A percentile compares a stretch with the other conserved stretches of the same genome.
Conservation (phyloP, 2,113 vertebrate genomes). For the Athene cunicularia region DNA sequence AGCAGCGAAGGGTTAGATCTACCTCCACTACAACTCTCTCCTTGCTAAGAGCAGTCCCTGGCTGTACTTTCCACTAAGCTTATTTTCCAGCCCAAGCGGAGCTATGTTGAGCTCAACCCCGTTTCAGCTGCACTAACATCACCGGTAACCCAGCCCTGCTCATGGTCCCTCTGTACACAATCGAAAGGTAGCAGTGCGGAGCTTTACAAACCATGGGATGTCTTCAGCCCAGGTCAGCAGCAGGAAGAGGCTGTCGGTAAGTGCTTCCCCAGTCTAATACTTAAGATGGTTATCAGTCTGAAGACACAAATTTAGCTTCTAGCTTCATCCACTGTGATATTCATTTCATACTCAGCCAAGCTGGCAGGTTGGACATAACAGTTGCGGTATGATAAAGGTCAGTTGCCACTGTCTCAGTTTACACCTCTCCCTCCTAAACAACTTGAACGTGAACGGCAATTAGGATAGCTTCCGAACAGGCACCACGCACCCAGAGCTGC, state of each 20-base stretch:
- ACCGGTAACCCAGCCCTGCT: not conserved
- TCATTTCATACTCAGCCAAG: constrained; percentile 65
- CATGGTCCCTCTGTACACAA: not conserved
- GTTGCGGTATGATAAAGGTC: constrained; percentile 48
- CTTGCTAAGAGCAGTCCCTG: not conserved
- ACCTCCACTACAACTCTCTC: not conserved
- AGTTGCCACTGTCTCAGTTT: not conserved
- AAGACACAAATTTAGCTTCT: constrained; percentile 86
- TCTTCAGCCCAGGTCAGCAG: constrained; percentile 24
- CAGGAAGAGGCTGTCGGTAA: constrained; percentile 67
- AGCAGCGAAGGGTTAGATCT: not conserved
- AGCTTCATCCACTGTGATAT: constrained; percentile 72
- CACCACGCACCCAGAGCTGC: no score
- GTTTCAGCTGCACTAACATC: rapidly evolving
- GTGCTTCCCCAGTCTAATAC: constrained; percentile 67
- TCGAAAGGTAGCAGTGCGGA: not conserved
- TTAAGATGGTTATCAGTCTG: constrained; percentile 72
- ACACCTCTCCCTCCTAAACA: not conserved
- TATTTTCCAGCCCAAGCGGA: not conserved
- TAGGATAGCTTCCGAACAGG: rapidly evolving
- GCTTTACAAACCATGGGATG: constrained; percentile 82
- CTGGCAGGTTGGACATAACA: constrained; percentile 49
- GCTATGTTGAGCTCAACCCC: not conserved
- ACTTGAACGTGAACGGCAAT: rapidly evolving
- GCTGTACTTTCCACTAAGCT: not conserved